phyloP scores from a whole-genome alignment of 2,888 invertebrate genomes.

The Xiphydria camelus region DNA sequence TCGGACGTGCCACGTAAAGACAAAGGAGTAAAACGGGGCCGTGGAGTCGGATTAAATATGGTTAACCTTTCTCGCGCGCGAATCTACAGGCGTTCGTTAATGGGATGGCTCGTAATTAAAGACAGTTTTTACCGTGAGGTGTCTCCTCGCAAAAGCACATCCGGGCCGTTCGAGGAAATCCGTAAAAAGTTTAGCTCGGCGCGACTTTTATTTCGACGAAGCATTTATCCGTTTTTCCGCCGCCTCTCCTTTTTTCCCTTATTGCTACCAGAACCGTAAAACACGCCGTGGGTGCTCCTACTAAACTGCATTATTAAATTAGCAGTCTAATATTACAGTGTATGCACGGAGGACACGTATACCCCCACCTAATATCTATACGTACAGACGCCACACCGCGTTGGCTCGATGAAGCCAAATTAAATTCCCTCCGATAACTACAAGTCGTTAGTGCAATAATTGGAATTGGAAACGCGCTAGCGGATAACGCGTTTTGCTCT shows the following conservation, averaged over 20 bases:
- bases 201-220: no score
- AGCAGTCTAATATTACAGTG: neutral
- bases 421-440: neutral
- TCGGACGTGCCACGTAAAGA: neutral
- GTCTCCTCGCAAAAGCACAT: no score
- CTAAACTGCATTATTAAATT: conserved; percentile 1
- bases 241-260: neutral
- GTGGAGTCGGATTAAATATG: conserved; percentile 1
- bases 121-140: neutral
- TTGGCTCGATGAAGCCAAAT: neutral
- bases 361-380: neutral
- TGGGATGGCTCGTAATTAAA: neutral
- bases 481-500: neutral
- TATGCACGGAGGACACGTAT: neutral
- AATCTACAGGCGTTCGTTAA: neutral
- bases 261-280: neutral
- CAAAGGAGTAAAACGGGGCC: neutral
- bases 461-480: neutral
- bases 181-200: no score
- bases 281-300: no score
- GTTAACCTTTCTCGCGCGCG: neutral
- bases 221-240: neutral
- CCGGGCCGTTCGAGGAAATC: no score
- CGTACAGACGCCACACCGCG: neutral
- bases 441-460: neutral